phyloP scores from a whole-genome alignment of 1,140 invertebrate species.

The Onthophagus taurus region DNA sequence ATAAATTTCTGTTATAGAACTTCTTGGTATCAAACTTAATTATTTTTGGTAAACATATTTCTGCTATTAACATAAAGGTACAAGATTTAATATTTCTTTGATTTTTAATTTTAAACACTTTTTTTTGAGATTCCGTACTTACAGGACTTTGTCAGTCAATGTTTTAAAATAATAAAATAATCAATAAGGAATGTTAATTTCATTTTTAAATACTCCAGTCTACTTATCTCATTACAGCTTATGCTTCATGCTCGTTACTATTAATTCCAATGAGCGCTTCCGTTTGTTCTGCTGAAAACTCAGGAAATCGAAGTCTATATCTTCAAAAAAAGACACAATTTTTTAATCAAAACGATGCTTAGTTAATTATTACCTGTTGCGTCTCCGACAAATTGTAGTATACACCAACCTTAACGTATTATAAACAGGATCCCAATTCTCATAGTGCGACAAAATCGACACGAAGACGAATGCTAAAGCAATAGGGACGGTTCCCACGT shows the following conservation, averaged over 20 bases:
- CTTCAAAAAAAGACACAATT: conserved; percentile 13
- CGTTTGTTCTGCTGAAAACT: conserved; percentile 60
- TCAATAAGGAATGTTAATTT: conserved; percentile 5
- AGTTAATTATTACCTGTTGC: not conserved
- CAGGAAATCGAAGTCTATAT: conserved; percentile 47
- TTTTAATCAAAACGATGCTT: not conserved
- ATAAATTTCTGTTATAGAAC: no score
- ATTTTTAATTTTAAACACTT: no score
- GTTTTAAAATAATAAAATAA: no score
- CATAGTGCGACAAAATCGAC: conserved; percentile 66
- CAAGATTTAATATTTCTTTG: no score
- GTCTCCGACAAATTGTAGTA: conserved; percentile 19
- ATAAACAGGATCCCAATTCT: conserved; percentile 76
- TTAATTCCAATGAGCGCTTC: conserved; percentile 61
- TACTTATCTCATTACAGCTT: conserved; percentile 28
- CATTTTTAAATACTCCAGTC: not conserved
- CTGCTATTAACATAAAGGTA: no score
- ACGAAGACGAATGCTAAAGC: conserved; percentile 68
- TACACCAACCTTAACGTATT: conserved; percentile 49
- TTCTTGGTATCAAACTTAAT: no score
- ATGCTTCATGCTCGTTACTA: conserved; percentile 46
- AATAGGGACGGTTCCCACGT: conserved; percentile 70
- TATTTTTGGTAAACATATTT: no score
- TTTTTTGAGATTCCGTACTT: no score
- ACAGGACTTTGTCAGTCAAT: no score